These are phyloP conservation scores for Lycaena phlaeas DNA, from an alignment of 2,888 invertebrate species.

Conservation along the genomic window DNA sequence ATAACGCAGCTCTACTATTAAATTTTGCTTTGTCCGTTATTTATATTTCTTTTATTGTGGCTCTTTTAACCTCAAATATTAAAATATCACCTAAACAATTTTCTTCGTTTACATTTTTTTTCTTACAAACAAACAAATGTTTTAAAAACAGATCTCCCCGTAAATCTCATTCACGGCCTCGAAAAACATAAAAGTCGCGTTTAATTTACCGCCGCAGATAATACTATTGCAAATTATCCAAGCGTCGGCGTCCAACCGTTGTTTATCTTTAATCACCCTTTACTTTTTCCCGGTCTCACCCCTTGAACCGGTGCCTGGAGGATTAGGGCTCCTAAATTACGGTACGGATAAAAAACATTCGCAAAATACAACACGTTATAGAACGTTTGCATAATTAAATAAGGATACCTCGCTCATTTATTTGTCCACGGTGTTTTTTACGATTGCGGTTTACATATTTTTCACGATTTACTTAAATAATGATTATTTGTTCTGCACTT, in stretches of 20 bases:
- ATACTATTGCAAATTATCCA: slow-evolving; percentile 61
- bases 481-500: too few relatives aligned
- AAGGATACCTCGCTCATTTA: neutral
- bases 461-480: too few relatives aligned
- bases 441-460: too few relatives aligned
- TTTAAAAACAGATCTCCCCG: slow-evolving; percentile 15
- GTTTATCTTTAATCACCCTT: slow-evolving; percentile 70
- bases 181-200: slow-evolving; percentile 40
- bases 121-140: neutral
- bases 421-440: neutral
- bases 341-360: slow-evolving; percentile 30
- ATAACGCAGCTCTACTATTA: too few relatives aligned
- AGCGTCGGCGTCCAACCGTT: slow-evolving; percentile 45
- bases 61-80: too few relatives aligned
- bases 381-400: slow-evolving; percentile 23
- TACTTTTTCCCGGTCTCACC: slow-evolving; percentile 50
- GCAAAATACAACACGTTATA: slow-evolving; percentile 23
- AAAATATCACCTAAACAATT: neutral
- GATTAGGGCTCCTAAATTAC: slow-evolving; percentile 58
- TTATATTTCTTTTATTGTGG: too few relatives aligned
- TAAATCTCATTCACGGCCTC: slow-evolving; percentile 36
- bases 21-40: too few relatives aligned
- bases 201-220: slow-evolving; percentile 50
- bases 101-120: too few relatives aligned
- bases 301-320: slow-evolving; percentile 36